Base-by-base conservation (phyloP, 2,797 vertebrate species). In the Cirrhinus molitorella region DNA sequence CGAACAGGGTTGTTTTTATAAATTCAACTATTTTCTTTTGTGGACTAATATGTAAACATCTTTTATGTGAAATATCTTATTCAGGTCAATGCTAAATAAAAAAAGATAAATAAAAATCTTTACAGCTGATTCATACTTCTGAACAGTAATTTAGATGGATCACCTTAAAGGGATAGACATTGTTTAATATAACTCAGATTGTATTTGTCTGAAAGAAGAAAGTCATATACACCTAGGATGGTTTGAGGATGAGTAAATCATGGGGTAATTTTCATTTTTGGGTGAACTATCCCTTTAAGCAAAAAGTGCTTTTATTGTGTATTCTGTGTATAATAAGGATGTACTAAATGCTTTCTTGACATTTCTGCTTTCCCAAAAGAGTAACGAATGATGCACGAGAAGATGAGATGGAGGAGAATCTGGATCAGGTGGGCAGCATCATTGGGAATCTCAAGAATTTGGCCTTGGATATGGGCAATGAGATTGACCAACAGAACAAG, bases 361-460 rank as follows among this genome's bases (percentile, higher is more conserved):
- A 4, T 61, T 76, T 49, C 37, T 53, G 23, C 1, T 65, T 78
- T 65, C n/a, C 19, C 40, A 61, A 16, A 90, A 99, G 98, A 89
- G 85, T 99, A 93, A 99, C 97, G 31, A 95, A 99, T 80, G 98
- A 99, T 84, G 97, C 96, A 2, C 96, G 97, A 43, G 98, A 99
- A 92, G 97, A 98, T 80, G 98, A 99, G 92, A 99, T 99, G 98
- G 98, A 99, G 88, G 97, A 99, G 14, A 99, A 99, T 88, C 93
- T 99, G 85, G 90, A 92, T 0, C 95, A 96, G 25, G 98, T 99
- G 53, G 97, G 97, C 84, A 91, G 93, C 88, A 97, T 99, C 87
- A 92, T 99, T 14, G 96, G 96, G 59, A 98, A 99, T 92, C 93
- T 99, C 90, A 99, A 96, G 91, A 93, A 59, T 59, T 96, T 99